Percentiles rank a stretch among this genome's conserved stretches.
These are phyloP conservation scores for Ashinkailepas kermadecensis DNA, from an alignment of 2,888 invertebrate species.

Conservation along the genomic window DNA sequence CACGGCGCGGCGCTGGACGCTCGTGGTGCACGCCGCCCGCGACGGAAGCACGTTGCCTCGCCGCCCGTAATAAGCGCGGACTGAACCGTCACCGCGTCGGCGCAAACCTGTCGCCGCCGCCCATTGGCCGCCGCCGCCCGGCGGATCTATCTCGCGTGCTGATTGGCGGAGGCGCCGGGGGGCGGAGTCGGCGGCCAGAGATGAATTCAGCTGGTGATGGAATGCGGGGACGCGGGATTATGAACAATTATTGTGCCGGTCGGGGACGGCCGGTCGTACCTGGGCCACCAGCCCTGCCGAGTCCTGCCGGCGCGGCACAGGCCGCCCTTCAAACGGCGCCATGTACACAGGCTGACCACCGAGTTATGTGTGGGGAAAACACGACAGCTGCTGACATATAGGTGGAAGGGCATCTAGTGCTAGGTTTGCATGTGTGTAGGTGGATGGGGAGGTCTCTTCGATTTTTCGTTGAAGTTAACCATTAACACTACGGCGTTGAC, in stretches of 20 bases:
- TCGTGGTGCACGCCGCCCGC: background rate
- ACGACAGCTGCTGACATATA: too few species aligned
- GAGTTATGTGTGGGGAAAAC: too few species aligned
- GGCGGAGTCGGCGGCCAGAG: constrained; percentile 8
- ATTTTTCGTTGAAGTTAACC: too few species aligned
- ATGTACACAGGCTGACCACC: too few species aligned
- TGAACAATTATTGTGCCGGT: constrained; percentile 17
- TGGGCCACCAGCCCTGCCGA: too few species aligned
- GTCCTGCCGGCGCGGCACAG: too few species aligned
- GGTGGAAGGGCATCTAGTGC: too few species aligned
- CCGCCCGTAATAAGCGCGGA: background rate
- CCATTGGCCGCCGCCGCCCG: background rate
- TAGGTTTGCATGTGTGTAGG: too few species aligned
- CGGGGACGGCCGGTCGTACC: background rate
- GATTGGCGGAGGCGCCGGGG: background rate
- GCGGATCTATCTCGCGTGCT: background rate
- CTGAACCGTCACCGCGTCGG: background rate
- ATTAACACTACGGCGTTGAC: too few species aligned
- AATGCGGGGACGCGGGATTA: constrained; percentile 10
- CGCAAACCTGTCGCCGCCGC: constrained; percentile 1
- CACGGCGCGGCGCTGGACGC: background rate
- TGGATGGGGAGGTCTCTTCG: too few species aligned
- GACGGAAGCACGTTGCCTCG: background rate
- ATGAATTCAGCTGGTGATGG: constrained; percentile 19
- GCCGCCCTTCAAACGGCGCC: too few species aligned